phyloP scores from a whole-genome alignment of 2,113 vertebrate species.

The Rhynchomys soricoides region DNA sequence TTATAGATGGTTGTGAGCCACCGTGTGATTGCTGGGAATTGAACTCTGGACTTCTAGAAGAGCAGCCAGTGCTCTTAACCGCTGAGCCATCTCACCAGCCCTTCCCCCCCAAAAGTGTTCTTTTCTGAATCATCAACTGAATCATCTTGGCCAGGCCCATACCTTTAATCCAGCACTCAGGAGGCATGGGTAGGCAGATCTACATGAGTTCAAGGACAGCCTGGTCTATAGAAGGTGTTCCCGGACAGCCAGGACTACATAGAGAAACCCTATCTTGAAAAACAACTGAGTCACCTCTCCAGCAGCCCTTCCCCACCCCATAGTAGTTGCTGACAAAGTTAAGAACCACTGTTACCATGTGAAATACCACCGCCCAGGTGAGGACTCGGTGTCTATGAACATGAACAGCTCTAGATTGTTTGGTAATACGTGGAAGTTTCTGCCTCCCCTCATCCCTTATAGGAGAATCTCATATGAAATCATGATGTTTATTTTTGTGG shows the following conservation, averaged over 20 bases:
- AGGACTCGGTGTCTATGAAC: not conserved
- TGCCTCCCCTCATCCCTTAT: not conserved
- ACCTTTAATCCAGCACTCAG: not conserved
- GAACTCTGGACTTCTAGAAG: too few species aligned
- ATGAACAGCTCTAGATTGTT: not conserved
- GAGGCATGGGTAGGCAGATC: not conserved
- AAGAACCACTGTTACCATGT: constrained; percentile 15
- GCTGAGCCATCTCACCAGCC: too few species aligned
- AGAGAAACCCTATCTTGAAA: not conserved
- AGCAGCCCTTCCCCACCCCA: not conserved
- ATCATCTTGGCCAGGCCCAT: not conserved
- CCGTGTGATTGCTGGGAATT: too few species aligned
- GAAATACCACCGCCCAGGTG: not conserved
- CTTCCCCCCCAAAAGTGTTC: not conserved
- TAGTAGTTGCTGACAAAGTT: constrained; percentile 46
- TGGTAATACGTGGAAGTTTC: not conserved
- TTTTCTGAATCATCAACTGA: too few species aligned
- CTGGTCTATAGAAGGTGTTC: not conserved
- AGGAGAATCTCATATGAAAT: not conserved
- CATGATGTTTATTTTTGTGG: not conserved
- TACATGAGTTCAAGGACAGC: not conserved
- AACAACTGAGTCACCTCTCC: not conserved
- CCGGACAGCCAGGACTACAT: not conserved
- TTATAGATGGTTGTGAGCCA: too few species aligned
- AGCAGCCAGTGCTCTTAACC: too few species aligned